phyloP scores from a whole-genome alignment of 2,888 invertebrate genomes.

The Cacoxenus indagator region DNA sequence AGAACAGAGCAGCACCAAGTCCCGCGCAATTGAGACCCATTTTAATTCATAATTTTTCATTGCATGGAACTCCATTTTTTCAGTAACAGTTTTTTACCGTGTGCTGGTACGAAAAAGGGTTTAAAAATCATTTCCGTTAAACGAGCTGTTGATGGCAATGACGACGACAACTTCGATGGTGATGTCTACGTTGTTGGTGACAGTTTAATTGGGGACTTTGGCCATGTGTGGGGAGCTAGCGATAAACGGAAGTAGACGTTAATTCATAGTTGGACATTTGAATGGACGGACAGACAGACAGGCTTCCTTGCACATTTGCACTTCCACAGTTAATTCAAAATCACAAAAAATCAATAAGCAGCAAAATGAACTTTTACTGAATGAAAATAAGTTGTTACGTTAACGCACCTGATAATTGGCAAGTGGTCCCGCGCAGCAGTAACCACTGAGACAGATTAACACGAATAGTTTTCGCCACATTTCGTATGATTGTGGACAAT shows the following conservation, averaged over 20 bases:
- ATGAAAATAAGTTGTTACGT: constrained; percentile 16
- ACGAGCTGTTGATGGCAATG: not conserved
- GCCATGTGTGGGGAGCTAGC: not conserved
- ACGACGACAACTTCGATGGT: too few species aligned
- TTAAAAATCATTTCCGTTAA: constrained; percentile 47
- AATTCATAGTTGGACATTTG: not conserved
- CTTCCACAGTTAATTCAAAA: not conserved
- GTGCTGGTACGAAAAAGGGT: not conserved
- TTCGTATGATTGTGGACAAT: constrained; percentile 21
- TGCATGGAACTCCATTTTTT: constrained; percentile 41
- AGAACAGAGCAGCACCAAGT: not conserved
- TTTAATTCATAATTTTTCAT: constrained; percentile 38
- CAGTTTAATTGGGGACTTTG: not conserved
- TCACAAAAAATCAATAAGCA: too few species aligned
- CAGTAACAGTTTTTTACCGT: constrained; percentile 51
- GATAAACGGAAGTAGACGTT: constrained; percentile 43
- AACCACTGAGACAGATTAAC: constrained; percentile 55
- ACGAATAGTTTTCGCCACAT: constrained; percentile 65
- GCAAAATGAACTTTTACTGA: too few species aligned
- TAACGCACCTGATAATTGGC: constrained; percentile 62
- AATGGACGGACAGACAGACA: not conserved
- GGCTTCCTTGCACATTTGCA: constrained; percentile 7
- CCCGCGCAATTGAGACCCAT: constrained; percentile 28
- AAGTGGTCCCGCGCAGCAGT: constrained; percentile 65
- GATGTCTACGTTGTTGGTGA: not conserved